Percentiles rank a stretch among this genome's conserved stretches.
These are phyloP conservation scores for Scatophagus argus DNA, from an alignment of 2,113 vertebrate genomes.

Conservation along the genomic window DNA sequence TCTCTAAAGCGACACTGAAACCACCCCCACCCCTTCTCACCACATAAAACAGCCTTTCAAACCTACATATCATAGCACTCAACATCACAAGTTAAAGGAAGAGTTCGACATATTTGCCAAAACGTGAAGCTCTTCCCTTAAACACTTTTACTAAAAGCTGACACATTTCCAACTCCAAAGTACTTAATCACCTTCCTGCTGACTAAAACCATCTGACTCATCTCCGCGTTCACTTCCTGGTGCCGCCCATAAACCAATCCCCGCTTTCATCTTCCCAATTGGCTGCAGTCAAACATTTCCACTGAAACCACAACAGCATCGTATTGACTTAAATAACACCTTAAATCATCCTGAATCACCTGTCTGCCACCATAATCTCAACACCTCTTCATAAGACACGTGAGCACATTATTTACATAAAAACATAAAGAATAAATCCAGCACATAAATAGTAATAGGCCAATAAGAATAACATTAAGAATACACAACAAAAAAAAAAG, in stretches of 20 bases:
- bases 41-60: neutral
- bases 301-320: neutral
- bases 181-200: neutral
- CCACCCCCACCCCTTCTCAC: slow-evolving; percentile 35
- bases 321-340: slow-evolving; percentile 37
- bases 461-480: slow-evolving; percentile 60
- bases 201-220: slow-evolving; percentile 26
- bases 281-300: neutral
- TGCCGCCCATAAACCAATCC: slow-evolving; percentile 15
- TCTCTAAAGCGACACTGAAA: slow-evolving; percentile 1
- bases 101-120: neutral
- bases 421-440: slow-evolving; percentile 58
- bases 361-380: neutral
- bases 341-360: slow-evolving; percentile 2
- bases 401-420: slow-evolving; percentile 59
- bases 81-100: slow-evolving; percentile 13
- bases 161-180: neutral
- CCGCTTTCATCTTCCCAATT: neutral
- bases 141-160: neutral
- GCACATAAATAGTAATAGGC: slow-evolving; percentile 72
- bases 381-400: slow-evolving; percentile 41
- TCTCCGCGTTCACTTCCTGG: slow-evolving; percentile 45
- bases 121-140: neutral
- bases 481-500: slow-evolving; percentile 43
- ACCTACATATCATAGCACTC: neutral